Evolutionary conservation across 2,888 invertebrate genomes (phyloP), one percentile per base, ranked within the genome.

Genomic region (Leptinotarsa rubiginosa): DNA sequence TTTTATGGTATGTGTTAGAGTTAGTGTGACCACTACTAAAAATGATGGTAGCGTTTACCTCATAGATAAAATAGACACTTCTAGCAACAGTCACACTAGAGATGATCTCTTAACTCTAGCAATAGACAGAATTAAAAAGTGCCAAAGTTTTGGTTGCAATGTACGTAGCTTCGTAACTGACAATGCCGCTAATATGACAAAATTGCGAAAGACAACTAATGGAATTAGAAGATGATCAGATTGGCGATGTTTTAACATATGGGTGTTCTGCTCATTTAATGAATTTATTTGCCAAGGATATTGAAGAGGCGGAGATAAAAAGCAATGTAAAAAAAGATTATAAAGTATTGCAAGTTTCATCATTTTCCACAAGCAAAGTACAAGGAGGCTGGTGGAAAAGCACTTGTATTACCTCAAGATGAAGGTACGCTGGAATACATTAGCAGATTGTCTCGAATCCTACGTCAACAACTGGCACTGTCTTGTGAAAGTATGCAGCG

Each of bases 51-150:
- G 20, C 12, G 52, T 75, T 22, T 68, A 72, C 66, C 70, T 78
- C 67, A 20, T 71, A 75, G 72, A 76, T 12, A 69, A 66, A 22
- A 70, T 78, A 50, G 75, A 80, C 71, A 78, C 77, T 59, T 49
- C 65, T 13, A 79, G 66, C 16, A 65, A 80, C 49, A 56, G 71
- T 47, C 78, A 78, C 56, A 75, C 70, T 22, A 56, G 69, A 18
- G 73, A 74, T 22, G 78, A 78, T 69, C 59, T 77, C 31, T 70
- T n/a, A n/a, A n/a, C n/a, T n/a, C n/a, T n/a, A n/a, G n/a, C n/a
- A n/a, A n/a, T n/a, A n/a, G n/a, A n/a, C 2, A 56, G 67, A 47
- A 76, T 74, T 15, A 64, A n/a, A 15, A 67, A 68, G 47, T 67
- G 68, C 56, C 52, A 52, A 52, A 18, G n/a, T n/a, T 52, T 52